Percentiles rank a stretch among this genome's conserved stretches.
Evolutionary conservation across 2,888 invertebrate genomes (phyloP).

Genomic region (Chymomyza amoena): DNA sequence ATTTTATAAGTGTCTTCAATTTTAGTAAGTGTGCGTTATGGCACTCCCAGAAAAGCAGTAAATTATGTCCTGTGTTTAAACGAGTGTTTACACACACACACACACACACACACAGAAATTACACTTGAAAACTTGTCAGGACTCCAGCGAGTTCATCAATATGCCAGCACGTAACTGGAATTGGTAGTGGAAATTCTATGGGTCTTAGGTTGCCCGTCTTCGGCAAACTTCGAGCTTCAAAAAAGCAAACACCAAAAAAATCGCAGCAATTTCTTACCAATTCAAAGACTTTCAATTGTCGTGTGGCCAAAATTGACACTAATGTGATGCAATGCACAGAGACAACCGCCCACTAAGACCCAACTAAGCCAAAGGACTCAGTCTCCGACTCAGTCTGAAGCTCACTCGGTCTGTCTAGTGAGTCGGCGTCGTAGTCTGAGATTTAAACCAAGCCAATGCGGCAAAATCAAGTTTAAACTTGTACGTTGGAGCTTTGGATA

Average conservation of each 20-base stretch:
- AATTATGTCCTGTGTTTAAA: conserved; percentile 27
- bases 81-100: not conserved
- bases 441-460: conserved; percentile 31
- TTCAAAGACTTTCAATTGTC: conserved; percentile 24
- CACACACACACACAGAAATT: conserved; percentile 6
- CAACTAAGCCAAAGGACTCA: not conserved
- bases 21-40: conserved; percentile 65
- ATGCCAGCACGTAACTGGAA: not conserved
- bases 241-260: not conserved
- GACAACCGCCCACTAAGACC: not conserved
- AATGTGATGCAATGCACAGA: conserved; percentile 37
- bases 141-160: conserved; percentile 13
- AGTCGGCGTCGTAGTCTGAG: not conserved
- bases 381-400: not conserved
- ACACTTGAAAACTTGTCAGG: conserved; percentile 13
- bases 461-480: conserved; percentile 63
- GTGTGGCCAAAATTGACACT: conserved; percentile 53
- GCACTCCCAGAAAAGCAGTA: conserved; percentile 22
- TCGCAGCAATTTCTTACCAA: not conserved
- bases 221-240: not conserved
- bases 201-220: not conserved
- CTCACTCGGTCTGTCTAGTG: not conserved
- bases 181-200: not conserved
- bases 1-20: conserved; percentile 71
- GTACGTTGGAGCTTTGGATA: conserved; percentile 47